Conservation (phyloP, 2,113 vertebrate genomes). For the Catharus fuscescens region DNA sequence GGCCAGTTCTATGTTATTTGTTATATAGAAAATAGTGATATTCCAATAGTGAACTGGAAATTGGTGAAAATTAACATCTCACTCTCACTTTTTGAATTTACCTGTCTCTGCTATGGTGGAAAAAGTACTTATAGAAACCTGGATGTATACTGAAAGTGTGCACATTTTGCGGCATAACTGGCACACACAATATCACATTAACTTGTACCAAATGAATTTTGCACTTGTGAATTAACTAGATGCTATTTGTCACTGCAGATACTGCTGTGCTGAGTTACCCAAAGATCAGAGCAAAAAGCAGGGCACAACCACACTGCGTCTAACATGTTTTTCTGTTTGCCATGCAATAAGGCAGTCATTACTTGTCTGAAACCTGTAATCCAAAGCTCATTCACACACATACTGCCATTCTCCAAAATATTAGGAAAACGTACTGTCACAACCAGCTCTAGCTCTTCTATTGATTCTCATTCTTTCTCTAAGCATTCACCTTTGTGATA, state of each 20-base stretch:
- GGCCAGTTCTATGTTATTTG: background rate
- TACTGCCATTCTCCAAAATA: background rate
- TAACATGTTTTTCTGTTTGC: background rate
- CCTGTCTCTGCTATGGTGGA: accelerated
- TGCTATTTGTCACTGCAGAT: background rate
- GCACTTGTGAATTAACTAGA: constrained; percentile 15
- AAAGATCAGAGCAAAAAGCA: background rate
- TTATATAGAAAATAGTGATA: background rate
- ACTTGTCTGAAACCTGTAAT: background rate
- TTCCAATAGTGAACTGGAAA: background rate
- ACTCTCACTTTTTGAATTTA: background rate
- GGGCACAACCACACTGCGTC: background rate
- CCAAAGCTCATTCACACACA: constrained; percentile 6
- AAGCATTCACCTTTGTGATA: constrained; percentile 26
- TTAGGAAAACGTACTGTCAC: background rate
- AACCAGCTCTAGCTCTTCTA: background rate
- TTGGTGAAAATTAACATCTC: background rate
- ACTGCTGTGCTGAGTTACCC: background rate
- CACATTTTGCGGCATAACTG: background rate
- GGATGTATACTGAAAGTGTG: background rate
- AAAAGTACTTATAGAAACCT: background rate
- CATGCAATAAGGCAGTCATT: background rate
- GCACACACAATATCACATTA: background rate
- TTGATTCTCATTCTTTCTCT: constrained; percentile 44
- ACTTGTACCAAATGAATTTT: background rate